Evolutionary conservation across 2,113 vertebrate genomes (phyloP), one percentile per base, ranked within the genome.

Genomic region (Sarotherodon lohbergeri): DNA sequence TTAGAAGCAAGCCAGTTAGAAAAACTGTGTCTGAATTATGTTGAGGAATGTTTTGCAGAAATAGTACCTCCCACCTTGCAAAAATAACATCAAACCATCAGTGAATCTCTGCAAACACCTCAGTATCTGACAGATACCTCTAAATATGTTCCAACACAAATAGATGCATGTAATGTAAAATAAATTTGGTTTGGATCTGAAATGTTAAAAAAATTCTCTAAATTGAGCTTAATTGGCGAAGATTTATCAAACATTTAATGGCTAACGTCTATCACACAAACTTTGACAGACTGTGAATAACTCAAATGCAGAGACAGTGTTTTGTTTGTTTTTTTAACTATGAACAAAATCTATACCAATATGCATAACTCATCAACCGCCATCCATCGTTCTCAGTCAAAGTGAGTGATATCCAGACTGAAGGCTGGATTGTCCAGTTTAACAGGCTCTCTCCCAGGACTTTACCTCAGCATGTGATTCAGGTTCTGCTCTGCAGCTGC

Each of bases 131-230:
- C 43, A 76, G 43, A 27, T 76, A 19, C 24, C 43, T 50, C 43
- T 78, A 50, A 78, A 50, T 78, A 32, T 78, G 46, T 50, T 50
- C 27, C 16, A 32, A n/a, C 71, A 78, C 16, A 50, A 50, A 50
- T n/a, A 78, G 46, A 50, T 50, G 10, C 46, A 50, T 10, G 4
- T 19, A 32, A 78, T 50, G 24, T 78, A 78, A 78, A 78, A 78
- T 78, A 29, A 32, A 4, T 2, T 48, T 48, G 24, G 16, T 78
- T 36, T 43, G 39, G 6, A 73, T 73, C 66, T 46, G 66, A 71
- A 41, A 22, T 2, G 63, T 71, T 1, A 41, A 71, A 71, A 24
- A 71, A 13, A 16, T 27, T 78, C 4, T 32, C 7, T 11, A 32
- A 19, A 50, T 48, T 4, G 0, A 29, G 43, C 14, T 19, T 78